A percentile compares a stretch with the other conserved stretches of the same genome.
phyloP scores from a whole-genome alignment of 1,140 invertebrate species.

The Aphelenchoides besseyi region DNA sequence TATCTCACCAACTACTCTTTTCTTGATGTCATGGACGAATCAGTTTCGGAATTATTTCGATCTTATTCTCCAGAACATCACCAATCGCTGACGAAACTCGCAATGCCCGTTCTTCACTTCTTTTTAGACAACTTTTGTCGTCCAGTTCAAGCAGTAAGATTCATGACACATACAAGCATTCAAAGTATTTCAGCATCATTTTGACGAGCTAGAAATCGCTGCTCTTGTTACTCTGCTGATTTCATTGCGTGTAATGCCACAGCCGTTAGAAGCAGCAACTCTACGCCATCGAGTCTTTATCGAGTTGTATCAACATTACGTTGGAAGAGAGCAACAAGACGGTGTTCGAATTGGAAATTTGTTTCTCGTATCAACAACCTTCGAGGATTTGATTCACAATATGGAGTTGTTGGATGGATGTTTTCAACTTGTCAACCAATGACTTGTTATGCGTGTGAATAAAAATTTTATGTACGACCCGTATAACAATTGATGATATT shows the following conservation, averaged over 20 bases:
- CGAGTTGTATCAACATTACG: neutral
- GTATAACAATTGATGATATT: too few relatives aligned
- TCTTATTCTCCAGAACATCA: neutral
- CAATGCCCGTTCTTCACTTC: constrained; percentile 2
- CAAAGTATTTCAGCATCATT: constrained; percentile 10
- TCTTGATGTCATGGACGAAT: neutral
- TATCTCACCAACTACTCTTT: neutral
- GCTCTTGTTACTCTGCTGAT: neutral
- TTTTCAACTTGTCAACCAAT: too few relatives aligned
- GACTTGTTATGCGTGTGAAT: neutral
- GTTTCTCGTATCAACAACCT: neutral
- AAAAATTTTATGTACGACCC: neutral
- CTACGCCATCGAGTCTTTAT: neutral
- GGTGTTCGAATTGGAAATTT: neutral
- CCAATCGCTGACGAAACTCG: neutral
- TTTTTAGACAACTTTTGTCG: neutral
- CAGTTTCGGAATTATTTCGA: neutral
- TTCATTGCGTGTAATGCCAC: neutral
- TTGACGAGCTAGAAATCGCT: constrained; percentile 12
- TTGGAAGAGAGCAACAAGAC: neutral
- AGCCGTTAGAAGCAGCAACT: neutral
- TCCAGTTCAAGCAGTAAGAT: neutral
- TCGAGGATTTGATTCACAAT: neutral
- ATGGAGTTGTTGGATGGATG: neutral
- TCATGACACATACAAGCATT: too few relatives aligned